Evolutionary conservation across 1,140 invertebrate species (phyloP), one percentile per base, ranked within the genome.

Genomic region (Drepana arcuata): DNA sequence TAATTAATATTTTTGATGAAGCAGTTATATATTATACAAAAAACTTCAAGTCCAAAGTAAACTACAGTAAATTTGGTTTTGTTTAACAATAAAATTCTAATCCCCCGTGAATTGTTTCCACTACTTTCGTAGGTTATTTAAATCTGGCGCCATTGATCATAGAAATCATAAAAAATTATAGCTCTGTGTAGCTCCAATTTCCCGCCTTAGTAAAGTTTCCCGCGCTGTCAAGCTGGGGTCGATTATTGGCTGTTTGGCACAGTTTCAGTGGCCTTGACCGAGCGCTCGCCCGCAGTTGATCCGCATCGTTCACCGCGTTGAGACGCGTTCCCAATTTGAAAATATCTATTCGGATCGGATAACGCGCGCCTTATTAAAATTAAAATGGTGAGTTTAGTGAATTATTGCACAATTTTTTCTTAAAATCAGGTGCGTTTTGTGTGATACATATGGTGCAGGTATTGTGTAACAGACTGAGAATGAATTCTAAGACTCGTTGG

Each of bases 191-290:
- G n/a, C n/a, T n/a, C n/a, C n/a, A n/a, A n/a, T n/a, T n/a, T n/a
- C n/a, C n/a, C n/a, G n/a, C n/a, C n/a, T 50, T 10, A 24, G 39
- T 41, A 48, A 59, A 56, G 16, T 72, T 77, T 77, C 72, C 69
- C 72, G 68, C 72, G 69, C 66, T 62, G 50, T 62, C 60, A 53
- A n/a, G n/a, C n/a, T n/a, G 45, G 40, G 48, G 48, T 53, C 52
- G 56, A 44, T 53, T 46, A 52, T 47, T 49, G 54, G 48, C 41
- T 52, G 50, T 48, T 61, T 78, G 73, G 64, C 71, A 74, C 68
- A 69, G 53, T 79, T 79, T 69, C 48, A 51, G 27, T 46, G 67
- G 34, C 74, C 74, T 75, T 79, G 74, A 74, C 74, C 74, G 65
- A 47, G 12, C 46, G 34, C 31, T 23, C n/a, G n/a, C n/a, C n/a